Conservation (phyloP, 2,113 vertebrate genomes). For the Boleophthalmus pectinirostris region DNA sequence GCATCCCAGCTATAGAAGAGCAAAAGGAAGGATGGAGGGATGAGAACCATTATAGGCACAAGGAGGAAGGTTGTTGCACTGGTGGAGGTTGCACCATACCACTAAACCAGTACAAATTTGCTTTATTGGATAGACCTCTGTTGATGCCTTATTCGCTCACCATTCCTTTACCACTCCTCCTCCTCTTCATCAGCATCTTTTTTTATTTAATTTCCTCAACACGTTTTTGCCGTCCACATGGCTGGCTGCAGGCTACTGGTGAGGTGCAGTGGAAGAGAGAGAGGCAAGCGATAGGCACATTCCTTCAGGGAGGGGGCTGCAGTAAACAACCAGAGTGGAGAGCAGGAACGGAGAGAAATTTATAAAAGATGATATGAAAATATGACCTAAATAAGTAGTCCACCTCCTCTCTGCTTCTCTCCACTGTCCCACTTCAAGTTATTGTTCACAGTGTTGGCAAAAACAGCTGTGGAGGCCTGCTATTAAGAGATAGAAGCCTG, state of each 20-base stretch:
- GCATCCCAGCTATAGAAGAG: constrained; percentile 29
- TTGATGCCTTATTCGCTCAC: constrained; percentile 27
- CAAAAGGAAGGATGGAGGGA: constrained; percentile 28
- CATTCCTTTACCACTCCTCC: neutral
- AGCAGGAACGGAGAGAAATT: constrained; percentile 28
- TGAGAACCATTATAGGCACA: constrained; percentile 28
- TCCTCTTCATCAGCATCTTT: constrained; percentile 34
- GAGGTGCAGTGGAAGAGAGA: constrained; percentile 60
- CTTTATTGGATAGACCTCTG: constrained; percentile 52
- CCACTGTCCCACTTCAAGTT: constrained; percentile 34
- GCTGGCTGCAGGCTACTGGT: constrained; percentile 49
- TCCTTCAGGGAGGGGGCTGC: constrained; percentile 39
- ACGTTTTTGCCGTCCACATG: constrained; percentile 69
- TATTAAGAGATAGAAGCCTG: constrained; percentile 59
- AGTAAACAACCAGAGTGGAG: constrained; percentile 44
- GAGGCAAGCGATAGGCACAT: constrained; percentile 40
- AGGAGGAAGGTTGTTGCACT: constrained; percentile 46
- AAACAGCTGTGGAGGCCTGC: constrained; percentile 47
- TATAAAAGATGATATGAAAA: constrained; percentile 50
- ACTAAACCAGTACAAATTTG: constrained; percentile 45
- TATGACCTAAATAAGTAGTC: constrained; percentile 65
- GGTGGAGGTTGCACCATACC: constrained; percentile 37
- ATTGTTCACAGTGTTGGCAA: constrained; percentile 16
- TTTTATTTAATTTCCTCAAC: constrained; percentile 40
- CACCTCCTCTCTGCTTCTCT: constrained; percentile 30